Percentiles rank a stretch among this genome's conserved stretches.
Evolutionary conservation across 1,140 invertebrate species (phyloP).

Genomic region (Zaprionus ghesquierei): DNA sequence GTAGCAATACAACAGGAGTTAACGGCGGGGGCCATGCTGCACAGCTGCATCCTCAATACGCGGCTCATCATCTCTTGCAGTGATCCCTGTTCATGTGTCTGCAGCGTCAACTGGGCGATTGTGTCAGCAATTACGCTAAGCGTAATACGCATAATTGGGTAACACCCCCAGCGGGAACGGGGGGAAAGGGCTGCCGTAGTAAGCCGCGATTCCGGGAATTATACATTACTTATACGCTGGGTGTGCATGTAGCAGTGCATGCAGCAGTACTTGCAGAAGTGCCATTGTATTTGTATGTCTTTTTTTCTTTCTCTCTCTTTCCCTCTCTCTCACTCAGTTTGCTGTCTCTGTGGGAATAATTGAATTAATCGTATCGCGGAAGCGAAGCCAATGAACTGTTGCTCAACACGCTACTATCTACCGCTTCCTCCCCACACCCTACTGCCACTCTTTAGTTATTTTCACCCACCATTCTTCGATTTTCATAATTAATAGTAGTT

Average conservation of each 20-base stretch:
- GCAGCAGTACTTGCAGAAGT: no score
- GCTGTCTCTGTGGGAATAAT: slow-evolving; percentile 61
- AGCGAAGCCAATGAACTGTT: slow-evolving; percentile 70
- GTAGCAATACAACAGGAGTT: not conserved
- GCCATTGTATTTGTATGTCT: not conserved
- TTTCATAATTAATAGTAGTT: slow-evolving; percentile 50
- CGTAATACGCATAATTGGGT: slow-evolving; percentile 71
- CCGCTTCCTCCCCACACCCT: no score
- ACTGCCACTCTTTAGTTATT: not conserved
- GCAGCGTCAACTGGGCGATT: slow-evolving; percentile 16
- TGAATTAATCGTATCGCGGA: slow-evolving; percentile 73
- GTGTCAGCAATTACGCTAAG: slow-evolving; percentile 49
- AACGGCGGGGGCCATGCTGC: not conserved
- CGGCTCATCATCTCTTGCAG: slow-evolving; percentile 14
- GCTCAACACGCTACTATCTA: slow-evolving; percentile 19
- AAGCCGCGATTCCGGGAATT: slow-evolving; percentile 26
- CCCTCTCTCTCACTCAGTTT: slow-evolving; percentile 36
- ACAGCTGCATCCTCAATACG: not conserved
- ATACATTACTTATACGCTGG: slow-evolving; percentile 35
- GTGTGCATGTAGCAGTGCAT: slow-evolving; percentile 1
- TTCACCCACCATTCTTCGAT: no score
- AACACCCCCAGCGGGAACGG: not conserved
- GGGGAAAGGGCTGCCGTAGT: slow-evolving; percentile 2
- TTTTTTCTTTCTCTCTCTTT: not conserved
- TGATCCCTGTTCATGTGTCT: slow-evolving; percentile 14